Conservation (phyloP, 37 sponge, comb jelly and placozoan species). For the Ephydatia muelleri region DNA sequence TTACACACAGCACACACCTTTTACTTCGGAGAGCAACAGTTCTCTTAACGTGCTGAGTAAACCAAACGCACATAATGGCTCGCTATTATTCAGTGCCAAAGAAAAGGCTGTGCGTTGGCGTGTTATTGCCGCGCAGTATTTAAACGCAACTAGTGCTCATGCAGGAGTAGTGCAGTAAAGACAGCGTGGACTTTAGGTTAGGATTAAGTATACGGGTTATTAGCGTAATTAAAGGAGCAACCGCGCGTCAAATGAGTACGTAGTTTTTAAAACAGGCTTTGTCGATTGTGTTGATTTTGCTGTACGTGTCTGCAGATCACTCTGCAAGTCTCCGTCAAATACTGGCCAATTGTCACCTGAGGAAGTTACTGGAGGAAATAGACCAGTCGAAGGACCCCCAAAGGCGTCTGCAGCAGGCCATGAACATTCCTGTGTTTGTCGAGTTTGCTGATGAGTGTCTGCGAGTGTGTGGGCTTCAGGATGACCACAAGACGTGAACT, state of each 20-base stretch:
- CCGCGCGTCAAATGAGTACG: too few relatives aligned
- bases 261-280: too few relatives aligned
- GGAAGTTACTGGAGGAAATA: conserved; percentile 37
- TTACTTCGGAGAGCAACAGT: too few relatives aligned
- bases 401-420: conserved; percentile 16
- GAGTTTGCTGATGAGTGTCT: conserved; percentile 75
- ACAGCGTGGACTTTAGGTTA: background rate
- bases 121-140: too few relatives aligned
- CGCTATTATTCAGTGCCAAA: too few relatives aligned
- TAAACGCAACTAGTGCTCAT: too few relatives aligned
- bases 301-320: background rate
- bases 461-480: conserved; percentile 29
- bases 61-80: too few relatives aligned
- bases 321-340: conserved; percentile 17
- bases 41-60: too few relatives aligned
- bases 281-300: too few relatives aligned
- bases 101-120: too few relatives aligned
- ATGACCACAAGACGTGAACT: background rate
- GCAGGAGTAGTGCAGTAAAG: too few relatives aligned
- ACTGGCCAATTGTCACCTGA: conserved; percentile 52
- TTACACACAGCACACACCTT: background rate
- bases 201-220: background rate
- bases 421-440: conserved; percentile 58
- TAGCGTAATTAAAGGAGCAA: too few relatives aligned
- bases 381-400: conserved; percentile 22